A percentile compares a stretch with the other conserved stretches of the same genome.
Conservation (phyloP, 2,113 vertebrate genomes). For the Mesoclemmys tuberculata region DNA sequence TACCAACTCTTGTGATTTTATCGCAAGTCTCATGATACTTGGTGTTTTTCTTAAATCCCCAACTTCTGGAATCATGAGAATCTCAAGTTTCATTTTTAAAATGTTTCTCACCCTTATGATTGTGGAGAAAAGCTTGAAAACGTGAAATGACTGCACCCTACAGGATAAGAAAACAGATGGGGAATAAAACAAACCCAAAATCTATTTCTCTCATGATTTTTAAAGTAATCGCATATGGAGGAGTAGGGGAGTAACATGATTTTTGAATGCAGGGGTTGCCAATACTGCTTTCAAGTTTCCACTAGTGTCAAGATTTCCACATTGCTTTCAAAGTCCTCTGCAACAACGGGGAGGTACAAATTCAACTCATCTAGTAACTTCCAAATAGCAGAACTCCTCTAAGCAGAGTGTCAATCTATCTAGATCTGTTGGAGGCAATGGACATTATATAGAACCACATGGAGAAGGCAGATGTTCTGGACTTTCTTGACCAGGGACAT, state of each 20-base stretch:
- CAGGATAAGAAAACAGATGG: neutral
- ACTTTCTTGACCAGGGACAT: neutral
- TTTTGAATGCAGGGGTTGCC: neutral
- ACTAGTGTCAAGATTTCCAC: neutral
- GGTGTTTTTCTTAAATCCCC: neutral
- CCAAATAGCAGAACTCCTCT: neutral
- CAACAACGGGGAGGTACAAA: neutral
- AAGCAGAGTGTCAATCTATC: neutral
- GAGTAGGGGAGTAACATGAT: neutral
- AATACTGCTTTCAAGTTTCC: neutral
- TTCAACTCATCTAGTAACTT: neutral
- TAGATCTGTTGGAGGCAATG: neutral
- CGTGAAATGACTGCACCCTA: neutral
- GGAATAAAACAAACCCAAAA: neutral
- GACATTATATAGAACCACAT: too few relatives aligned
- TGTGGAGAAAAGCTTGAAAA: neutral
- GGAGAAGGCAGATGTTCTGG: neutral
- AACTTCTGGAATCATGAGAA: neutral
- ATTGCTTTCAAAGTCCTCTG: neutral
- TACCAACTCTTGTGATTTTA: neutral
- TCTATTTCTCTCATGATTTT: neutral
- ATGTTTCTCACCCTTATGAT: accelerated
- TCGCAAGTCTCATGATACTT: neutral
- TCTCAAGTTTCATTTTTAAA: neutral
- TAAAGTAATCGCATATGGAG: neutral